These are phyloP conservation scores for Hyperoodon ampullatus DNA, from an alignment of 2,113 vertebrate species.

Conservation along the genomic window DNA sequence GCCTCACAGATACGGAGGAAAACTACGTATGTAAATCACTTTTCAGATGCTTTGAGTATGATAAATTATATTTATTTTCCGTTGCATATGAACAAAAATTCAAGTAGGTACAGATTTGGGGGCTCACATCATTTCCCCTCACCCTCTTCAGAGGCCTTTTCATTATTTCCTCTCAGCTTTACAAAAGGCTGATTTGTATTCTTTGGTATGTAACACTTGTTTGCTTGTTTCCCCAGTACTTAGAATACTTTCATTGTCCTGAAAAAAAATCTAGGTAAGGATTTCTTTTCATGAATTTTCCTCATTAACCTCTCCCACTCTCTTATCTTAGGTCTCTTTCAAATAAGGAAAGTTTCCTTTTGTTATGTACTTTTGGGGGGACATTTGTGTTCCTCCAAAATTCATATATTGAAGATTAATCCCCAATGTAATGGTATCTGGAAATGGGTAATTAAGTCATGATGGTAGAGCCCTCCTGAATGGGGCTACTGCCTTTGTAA, in stretches of 20 bases:
- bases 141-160: not conserved
- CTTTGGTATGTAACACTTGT: not conserved
- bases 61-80: not conserved
- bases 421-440: too few relatives aligned
- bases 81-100: not conserved
- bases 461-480: not conserved
- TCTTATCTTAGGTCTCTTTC: not conserved
- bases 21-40: not conserved
- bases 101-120: not conserved
- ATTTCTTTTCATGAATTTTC: not conserved
- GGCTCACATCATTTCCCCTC: not conserved
- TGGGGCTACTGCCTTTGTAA: not conserved
- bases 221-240: not conserved
- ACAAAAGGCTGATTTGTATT: not conserved
- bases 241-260: not conserved
- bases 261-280: not conserved
- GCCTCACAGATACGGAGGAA: not conserved
- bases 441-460: not conserved
- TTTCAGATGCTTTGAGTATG: not conserved
- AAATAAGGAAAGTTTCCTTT: not conserved
- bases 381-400: not conserved
- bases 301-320: not conserved
- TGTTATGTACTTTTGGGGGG: not conserved
- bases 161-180: not conserved
- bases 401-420: not conserved